These are phyloP conservation scores for Bubo blakistoni DNA, from an alignment of 2,113 vertebrate species.

Conservation along the genomic window DNA sequence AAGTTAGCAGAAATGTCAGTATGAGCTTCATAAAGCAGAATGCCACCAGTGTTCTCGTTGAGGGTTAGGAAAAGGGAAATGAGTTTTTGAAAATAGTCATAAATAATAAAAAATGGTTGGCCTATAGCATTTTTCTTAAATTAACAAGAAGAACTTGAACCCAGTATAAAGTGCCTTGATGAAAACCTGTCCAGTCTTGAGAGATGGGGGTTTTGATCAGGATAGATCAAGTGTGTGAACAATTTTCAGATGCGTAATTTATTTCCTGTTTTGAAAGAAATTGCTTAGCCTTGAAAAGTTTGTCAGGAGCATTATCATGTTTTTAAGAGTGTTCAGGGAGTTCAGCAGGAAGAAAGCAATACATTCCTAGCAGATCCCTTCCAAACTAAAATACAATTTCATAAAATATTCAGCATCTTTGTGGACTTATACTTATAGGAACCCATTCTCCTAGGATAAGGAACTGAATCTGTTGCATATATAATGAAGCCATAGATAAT, in stretches of 20 bases:
- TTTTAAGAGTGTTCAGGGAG: constrained; percentile 51
- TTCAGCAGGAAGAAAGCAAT: constrained; percentile 48
- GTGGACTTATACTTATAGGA: constrained; percentile 51
- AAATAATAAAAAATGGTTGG: constrained; percentile 51
- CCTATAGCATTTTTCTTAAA: constrained; percentile 56
- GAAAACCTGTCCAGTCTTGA: constrained; percentile 21
- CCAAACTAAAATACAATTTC: constrained; percentile 37
- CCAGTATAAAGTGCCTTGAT: neutral
- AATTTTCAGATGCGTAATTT: constrained; percentile 31
- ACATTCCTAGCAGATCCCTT: constrained; percentile 30
- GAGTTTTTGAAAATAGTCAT: constrained; percentile 54
- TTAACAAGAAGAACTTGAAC: constrained; percentile 36
- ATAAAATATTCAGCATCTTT: constrained; percentile 64
- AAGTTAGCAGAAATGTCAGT: constrained; percentile 17
- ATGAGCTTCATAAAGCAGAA: constrained; percentile 10
- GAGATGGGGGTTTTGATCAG: neutral
- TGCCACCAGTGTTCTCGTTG: constrained; percentile 13
- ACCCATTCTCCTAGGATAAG: constrained; percentile 31
- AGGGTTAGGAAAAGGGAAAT: constrained; percentile 23
- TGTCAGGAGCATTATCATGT: constrained; percentile 45
- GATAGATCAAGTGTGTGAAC: constrained; percentile 28
- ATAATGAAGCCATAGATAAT: constrained; percentile 37
- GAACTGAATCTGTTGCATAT: constrained; percentile 34
- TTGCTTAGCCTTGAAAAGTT: constrained; percentile 59
- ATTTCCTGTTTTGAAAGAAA: constrained; percentile 55